Evolutionary conservation across 2,113 vertebrate genomes (phyloP).

Genomic region (Takifugu bimaculatus): DNA sequence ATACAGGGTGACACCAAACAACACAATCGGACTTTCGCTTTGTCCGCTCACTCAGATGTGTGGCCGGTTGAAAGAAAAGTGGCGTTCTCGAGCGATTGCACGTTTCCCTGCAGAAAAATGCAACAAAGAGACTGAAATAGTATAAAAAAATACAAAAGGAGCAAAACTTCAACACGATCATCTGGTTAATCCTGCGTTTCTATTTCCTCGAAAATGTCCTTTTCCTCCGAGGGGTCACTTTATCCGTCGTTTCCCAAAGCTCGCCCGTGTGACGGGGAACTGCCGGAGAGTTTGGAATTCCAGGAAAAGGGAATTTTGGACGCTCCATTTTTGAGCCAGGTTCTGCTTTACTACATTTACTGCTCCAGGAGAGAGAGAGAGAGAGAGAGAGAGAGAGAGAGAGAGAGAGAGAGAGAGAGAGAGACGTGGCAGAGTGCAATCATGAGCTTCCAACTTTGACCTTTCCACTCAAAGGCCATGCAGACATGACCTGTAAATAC

Average conservation of each 20-base stretch:
- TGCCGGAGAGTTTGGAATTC: conserved; percentile 10
- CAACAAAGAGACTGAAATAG: conserved; percentile 79
- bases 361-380: conserved; percentile 24
- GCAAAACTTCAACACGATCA: conserved; percentile 41
- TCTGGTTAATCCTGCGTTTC: conserved; percentile 26
- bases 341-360: conserved; percentile 41
- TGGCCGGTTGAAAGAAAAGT: conserved; percentile 79
- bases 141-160: conserved; percentile 15
- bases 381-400: background rate
- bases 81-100: conserved; percentile 87
- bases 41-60: conserved; percentile 79
- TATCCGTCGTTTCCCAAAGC: conserved; percentile 31
- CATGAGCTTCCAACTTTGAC: conserved; percentile 65
- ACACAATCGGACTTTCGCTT: conserved; percentile 62
- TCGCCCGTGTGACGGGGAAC: conserved; percentile 23
- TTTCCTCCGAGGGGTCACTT: conserved; percentile 30
- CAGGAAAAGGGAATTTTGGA: conserved; percentile 23
- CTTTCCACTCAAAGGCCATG: conserved; percentile 38
- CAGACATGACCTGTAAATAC: conserved; percentile 60
- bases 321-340: conserved; percentile 28
- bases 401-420: conserved; percentile 61
- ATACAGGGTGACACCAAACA: conserved; percentile 63
- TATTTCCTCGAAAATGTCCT: conserved; percentile 25
- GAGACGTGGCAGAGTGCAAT: conserved; percentile 62
- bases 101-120: conserved; percentile 80